These are phyloP conservation scores for Pithys albifrons DNA, from an alignment of 2,113 vertebrate genomes.

Conservation along the genomic window DNA sequence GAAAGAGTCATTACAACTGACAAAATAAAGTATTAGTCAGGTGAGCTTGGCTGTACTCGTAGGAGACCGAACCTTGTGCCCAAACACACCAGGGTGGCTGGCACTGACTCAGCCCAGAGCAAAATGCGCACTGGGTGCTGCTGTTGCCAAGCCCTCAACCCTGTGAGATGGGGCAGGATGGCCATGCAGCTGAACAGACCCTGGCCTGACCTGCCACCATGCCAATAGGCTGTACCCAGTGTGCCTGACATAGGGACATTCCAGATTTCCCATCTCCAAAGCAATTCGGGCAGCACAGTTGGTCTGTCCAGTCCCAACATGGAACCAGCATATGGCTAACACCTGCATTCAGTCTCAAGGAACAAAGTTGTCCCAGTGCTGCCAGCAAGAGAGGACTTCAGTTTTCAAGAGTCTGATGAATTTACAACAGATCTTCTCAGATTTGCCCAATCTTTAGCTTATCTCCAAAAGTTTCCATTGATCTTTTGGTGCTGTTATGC, in stretches of 20 bases:
- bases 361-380: neutral
- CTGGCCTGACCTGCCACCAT: neutral
- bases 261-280: neutral
- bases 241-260: fast-evolving
- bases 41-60: fast-evolving
- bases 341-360: neutral
- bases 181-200: neutral
- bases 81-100: neutral
- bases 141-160: neutral
- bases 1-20: neutral
- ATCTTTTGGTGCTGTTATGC: neutral
- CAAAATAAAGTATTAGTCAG: neutral
- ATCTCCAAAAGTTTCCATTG: neutral
- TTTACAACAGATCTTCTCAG: neutral
- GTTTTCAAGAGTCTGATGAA: neutral
- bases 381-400: neutral
- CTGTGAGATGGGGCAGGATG: neutral
- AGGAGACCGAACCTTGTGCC: neutral
- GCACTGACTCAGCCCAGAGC: neutral
- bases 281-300: neutral
- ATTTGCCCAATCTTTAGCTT: neutral
- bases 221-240: too few species aligned
- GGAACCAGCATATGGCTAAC: fast-evolving
- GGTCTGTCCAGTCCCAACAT: fast-evolving
- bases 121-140: fast-evolving